Evolutionary conservation across 2,113 vertebrate species (phyloP).

Genomic region (Gopherus evgoodei): DNA sequence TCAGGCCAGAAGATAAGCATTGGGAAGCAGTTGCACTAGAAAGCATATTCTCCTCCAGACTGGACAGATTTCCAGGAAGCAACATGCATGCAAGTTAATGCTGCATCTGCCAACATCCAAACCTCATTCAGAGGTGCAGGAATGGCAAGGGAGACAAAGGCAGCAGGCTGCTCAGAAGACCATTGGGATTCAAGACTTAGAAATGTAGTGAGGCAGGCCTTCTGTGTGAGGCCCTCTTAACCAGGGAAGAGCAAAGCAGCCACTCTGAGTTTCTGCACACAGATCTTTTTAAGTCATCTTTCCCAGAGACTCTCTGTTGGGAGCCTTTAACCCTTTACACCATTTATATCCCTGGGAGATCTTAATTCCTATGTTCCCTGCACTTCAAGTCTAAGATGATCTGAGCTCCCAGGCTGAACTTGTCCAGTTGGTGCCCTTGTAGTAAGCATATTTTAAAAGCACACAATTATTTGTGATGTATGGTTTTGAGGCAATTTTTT

Average conservation of each 20-base stretch:
- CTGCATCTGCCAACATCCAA: neutral
- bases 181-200: neutral
- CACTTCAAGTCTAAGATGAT: neutral
- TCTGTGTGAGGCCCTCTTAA: neutral
- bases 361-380: slow-evolving; percentile 22
- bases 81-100: neutral
- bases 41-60: neutral
- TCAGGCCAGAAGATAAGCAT: neutral
- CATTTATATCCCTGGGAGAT: slow-evolving; percentile 3
- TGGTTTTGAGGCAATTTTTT: neutral
- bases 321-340: neutral
- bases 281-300: neutral
- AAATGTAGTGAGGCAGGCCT: neutral
- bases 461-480: neutral
- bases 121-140: accelerated
- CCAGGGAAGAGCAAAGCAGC: neutral
- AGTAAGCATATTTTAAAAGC: neutral
- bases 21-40: neutral
- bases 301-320: neutral
- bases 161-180: neutral
- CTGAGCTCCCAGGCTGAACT: neutral
- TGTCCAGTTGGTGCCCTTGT: neutral
- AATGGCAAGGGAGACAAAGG: neutral
- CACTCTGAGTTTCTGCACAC: neutral
- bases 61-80: neutral